phyloP scores from a whole-genome alignment of 2,797 vertebrate genomes.

The Channallabes apus region DNA sequence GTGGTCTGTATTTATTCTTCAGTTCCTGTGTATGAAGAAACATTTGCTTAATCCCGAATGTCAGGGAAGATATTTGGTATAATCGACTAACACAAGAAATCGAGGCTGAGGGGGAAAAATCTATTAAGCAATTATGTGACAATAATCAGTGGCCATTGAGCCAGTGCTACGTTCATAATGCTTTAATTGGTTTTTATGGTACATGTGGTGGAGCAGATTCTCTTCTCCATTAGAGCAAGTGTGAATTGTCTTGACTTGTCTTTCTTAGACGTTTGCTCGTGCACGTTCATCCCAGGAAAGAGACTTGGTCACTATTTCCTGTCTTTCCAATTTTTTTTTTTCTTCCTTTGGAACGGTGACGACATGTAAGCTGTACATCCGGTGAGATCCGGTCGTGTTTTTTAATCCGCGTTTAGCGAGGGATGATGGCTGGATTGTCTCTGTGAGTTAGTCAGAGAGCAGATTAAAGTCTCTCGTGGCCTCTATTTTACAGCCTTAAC shows the following conservation, averaged over 20 bases:
- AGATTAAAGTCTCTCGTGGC: slow-evolving; percentile 46
- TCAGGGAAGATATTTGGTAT: neutral
- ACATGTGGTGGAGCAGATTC: neutral
- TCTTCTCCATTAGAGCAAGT: neutral
- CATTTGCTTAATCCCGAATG: neutral
- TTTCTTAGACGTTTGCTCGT: neutral
- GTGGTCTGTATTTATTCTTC: neutral
- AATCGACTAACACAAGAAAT: neutral
- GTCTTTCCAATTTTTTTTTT: neutral
- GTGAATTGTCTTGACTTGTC: neutral
- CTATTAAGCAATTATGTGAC: neutral
- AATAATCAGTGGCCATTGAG: neutral
- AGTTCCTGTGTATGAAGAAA: neutral
- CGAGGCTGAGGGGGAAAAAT: neutral
- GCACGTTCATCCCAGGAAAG: slow-evolving; percentile 14
- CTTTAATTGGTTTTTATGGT: neutral
- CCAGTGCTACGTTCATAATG: neutral
- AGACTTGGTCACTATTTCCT: slow-evolving; percentile 18
- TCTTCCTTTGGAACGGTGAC: neutral
- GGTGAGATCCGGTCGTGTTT: slow-evolving; percentile 31
- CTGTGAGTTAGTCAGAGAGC: slow-evolving; percentile 35
- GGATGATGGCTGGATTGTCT: slow-evolving; percentile 40
- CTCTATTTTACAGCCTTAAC: slow-evolving; percentile 32
- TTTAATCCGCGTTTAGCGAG: slow-evolving; percentile 44
- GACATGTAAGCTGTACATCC: slow-evolving; percentile 27